Percentiles rank a stretch among this genome's conserved stretches.
These are phyloP conservation scores for Nicator chloris DNA, from an alignment of 2,113 vertebrate species.

Conservation along the genomic window DNA sequence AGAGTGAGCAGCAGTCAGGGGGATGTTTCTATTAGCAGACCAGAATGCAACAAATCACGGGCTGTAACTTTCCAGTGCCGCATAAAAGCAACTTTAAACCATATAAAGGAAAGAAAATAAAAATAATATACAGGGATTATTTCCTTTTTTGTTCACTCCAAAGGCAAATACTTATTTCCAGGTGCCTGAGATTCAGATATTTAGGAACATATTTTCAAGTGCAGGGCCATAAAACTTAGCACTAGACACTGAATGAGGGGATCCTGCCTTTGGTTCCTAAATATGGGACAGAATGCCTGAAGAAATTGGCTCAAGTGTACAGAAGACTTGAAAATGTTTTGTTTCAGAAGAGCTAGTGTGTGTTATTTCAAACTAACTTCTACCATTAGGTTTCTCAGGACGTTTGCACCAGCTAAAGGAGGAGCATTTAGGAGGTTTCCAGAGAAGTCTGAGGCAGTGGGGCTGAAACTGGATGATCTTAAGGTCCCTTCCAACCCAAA, in stretches of 20 bases:
- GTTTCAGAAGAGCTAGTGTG: background rate
- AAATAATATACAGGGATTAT: background rate
- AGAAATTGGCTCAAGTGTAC: background rate
- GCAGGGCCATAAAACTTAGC: background rate
- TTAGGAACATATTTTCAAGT: background rate
- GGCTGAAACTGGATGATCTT: background rate
- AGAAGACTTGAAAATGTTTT: background rate
- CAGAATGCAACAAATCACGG: background rate
- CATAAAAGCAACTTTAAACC: background rate
- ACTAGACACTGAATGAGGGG: background rate
- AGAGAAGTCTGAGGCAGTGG: background rate
- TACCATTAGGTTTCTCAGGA: background rate
- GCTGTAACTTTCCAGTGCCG: background rate
- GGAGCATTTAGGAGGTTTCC: background rate
- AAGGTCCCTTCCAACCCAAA: background rate
- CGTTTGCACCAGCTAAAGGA: background rate
- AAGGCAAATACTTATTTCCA: background rate
- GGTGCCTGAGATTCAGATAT: background rate
- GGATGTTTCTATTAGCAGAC: constrained; percentile 30
- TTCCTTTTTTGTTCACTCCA: background rate
- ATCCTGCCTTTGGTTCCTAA: background rate
- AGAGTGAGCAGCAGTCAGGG: background rate
- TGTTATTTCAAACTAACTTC: background rate
- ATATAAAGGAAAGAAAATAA: background rate
- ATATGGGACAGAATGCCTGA: background rate